phyloP scores from a whole-genome alignment of 2,888 invertebrate genomes.

The Tinea trinotella region DNA sequence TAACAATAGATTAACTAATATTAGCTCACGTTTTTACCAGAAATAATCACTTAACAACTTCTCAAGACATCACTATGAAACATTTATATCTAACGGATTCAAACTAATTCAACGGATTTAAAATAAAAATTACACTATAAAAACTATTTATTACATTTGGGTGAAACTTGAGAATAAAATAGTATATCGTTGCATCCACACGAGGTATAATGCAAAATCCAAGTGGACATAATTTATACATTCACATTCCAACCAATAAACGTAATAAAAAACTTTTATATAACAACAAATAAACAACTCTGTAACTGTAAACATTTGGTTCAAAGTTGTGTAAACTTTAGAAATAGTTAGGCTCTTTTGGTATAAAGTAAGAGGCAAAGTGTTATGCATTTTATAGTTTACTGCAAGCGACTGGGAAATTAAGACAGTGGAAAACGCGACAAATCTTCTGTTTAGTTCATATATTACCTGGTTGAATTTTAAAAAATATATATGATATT shows the following conservation, averaged over 20 bases:
- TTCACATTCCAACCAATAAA: conserved; percentile 23
- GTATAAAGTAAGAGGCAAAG: conserved; percentile 22
- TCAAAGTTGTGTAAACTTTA: neutral
- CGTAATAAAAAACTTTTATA: neutral
- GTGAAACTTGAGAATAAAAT: neutral
- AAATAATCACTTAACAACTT: too few species aligned
- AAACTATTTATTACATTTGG: neutral
- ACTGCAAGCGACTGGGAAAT: conserved; percentile 31
- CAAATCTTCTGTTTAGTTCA: conserved; percentile 27
- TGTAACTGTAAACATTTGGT: neutral
- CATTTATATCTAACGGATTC: too few species aligned
- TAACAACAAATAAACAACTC: neutral
- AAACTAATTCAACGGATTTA: too few species aligned
- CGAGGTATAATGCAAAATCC: conserved; percentile 31
- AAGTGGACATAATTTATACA: conserved; percentile 36
- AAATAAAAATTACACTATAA: neutral
- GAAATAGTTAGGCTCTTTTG: neutral
- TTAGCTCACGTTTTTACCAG: too few species aligned
- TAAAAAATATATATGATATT: too few species aligned
- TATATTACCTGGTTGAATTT: too few species aligned
- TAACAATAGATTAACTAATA: too few species aligned
- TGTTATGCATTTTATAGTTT: conserved; percentile 36
- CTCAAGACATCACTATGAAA: too few species aligned
- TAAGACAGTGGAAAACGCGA: conserved; percentile 31
- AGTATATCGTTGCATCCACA: conserved; percentile 34